Conservation (phyloP, 2,888 invertebrate species). For the Biston stratarius region DNA sequence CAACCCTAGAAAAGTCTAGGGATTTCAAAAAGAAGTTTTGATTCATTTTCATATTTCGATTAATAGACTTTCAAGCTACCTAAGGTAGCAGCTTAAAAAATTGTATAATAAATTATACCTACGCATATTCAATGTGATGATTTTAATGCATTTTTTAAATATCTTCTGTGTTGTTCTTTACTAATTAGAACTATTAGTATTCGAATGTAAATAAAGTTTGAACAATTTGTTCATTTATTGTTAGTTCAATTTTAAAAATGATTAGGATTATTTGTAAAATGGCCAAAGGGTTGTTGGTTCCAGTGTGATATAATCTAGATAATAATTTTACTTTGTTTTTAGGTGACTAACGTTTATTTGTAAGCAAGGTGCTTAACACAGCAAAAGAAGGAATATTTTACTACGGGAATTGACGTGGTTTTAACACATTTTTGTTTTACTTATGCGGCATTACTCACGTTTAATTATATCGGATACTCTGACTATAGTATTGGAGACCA, state of each 20-base stretch:
- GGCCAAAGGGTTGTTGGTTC: conserved; percentile 45
- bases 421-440: no score
- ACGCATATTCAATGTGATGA: neutral
- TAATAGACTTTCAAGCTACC: neutral
- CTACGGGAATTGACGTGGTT: no score
- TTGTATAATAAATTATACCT: neutral
- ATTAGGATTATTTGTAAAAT: conserved; percentile 7
- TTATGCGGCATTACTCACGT: no score
- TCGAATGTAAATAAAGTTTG: neutral
- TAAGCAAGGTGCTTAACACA: neutral
- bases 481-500: no score
- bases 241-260: neutral
- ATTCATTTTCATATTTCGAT: no score
- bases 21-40: neutral
- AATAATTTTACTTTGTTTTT: conserved; percentile 20
- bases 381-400: neutral
- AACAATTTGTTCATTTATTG: neutral
- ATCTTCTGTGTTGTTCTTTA: conserved; percentile 1
- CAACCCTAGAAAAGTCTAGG: neutral
- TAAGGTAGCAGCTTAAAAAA: neutral
- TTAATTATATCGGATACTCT: no score
- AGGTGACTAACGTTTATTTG: neutral
- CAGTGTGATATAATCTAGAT: conserved; percentile 46
- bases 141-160: conserved; percentile 13
- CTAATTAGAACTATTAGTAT: neutral